A percentile compares a stretch with the other conserved stretches of the same genome.
Conservation (phyloP, 2,113 vertebrate genomes). For the Oryzias curvinotus region DNA sequence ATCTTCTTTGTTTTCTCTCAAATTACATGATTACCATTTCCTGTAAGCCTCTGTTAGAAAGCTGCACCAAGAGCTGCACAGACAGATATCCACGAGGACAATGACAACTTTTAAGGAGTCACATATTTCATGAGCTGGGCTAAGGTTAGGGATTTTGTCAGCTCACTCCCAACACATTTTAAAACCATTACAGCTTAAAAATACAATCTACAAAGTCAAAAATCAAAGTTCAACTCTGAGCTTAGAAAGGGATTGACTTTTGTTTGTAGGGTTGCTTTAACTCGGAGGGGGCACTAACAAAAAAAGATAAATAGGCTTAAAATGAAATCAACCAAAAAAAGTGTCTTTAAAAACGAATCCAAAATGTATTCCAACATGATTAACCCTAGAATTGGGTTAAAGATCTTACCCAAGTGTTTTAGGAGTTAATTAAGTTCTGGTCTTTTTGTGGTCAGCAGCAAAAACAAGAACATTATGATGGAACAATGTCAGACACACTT, state of each 20-base stretch:
- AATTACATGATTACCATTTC: neutral
- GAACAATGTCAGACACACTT: no score
- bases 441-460: no score
- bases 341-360: neutral
- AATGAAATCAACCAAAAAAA: neutral
- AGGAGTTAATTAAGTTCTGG: no score
- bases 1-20: neutral
- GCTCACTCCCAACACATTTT: neutral
- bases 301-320: no score
- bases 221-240: no score
- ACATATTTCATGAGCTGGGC: neutral
- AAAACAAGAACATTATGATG: no score
- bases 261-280: no score
- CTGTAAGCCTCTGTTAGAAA: neutral
- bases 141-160: neutral
- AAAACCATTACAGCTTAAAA: neutral
- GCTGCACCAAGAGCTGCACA: neutral
- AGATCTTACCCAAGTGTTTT: neutral
- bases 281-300: no score
- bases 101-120: neutral
- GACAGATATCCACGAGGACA: neutral
- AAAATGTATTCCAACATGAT: neutral
- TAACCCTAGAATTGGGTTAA: no score
- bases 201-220: no score
- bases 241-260: no score